Conservation (phyloP, 2,888 invertebrate species). For the Anthophora plumipes region DNA sequence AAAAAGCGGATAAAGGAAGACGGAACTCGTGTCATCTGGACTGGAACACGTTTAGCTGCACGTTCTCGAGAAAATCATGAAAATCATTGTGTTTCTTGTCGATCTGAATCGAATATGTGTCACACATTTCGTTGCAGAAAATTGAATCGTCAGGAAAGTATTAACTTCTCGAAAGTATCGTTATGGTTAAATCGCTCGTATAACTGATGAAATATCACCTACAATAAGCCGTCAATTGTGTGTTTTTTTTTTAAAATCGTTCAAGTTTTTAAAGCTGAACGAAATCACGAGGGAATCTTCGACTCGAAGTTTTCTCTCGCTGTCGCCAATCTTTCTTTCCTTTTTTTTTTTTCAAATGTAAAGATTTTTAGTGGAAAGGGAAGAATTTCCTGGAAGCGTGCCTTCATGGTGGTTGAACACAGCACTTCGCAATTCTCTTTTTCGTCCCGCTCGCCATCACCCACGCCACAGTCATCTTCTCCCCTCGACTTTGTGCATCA, state of each 20-base stretch:
- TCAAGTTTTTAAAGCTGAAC: not conserved
- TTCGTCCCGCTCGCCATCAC: conserved; percentile 66
- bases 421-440: conserved; percentile 81
- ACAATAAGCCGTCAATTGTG: not conserved
- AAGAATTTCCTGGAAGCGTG: conserved; percentile 83
- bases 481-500: conserved; percentile 70
- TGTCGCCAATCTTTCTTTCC: conserved; percentile 36
- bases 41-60: conserved; percentile 62
- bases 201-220: too few species aligned
- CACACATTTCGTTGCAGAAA: not conserved
- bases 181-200: not conserved
- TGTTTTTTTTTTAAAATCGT: not conserved
- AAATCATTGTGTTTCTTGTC: conserved; percentile 24
- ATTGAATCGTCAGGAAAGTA: not conserved
- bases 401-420: conserved; percentile 82
- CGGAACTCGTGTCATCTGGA: conserved; percentile 58
- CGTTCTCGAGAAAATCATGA: conserved; percentile 47
- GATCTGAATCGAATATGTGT: conserved; percentile 4
- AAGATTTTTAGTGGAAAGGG: conserved; percentile 76
- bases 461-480: conserved; percentile 71
- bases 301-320: conserved; percentile 34
- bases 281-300: not conserved
- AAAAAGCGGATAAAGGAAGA: conserved; percentile 34
- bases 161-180: not conserved
- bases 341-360: conserved; percentile 1